These are phyloP conservation scores for Pentalonia nigronervosa DNA, from an alignment of 1,140 invertebrate genomes.

Conservation along the genomic window DNA sequence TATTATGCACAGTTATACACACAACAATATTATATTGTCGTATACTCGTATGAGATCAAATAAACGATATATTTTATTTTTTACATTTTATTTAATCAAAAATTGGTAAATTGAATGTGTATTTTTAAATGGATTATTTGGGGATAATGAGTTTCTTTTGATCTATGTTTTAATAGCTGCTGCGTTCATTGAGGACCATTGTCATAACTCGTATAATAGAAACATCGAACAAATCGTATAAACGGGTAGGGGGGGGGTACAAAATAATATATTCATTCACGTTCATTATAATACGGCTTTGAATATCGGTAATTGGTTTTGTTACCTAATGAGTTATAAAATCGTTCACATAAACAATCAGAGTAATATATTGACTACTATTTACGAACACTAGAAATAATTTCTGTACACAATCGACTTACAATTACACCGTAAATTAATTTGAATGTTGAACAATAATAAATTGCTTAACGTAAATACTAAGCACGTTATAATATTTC, in stretches of 20 bases:
- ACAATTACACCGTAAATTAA: not conserved
- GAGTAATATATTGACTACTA: not conserved
- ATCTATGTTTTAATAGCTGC: not conserved
- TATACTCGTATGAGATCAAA: not conserved
- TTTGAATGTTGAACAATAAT: not conserved
- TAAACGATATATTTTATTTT: not conserved
- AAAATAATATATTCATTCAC: not conserved
- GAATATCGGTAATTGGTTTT: not conserved
- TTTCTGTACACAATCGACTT: not conserved
- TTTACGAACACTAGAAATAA: not conserved
- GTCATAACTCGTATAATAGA: not conserved
- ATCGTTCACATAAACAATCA: not conserved
- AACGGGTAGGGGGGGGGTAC: not conserved
- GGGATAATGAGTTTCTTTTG: not conserved
- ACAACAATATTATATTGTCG: too few species aligned
- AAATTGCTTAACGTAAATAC: not conserved
- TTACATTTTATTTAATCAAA: not conserved
- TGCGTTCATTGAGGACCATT: not conserved
- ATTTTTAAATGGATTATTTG: not conserved
- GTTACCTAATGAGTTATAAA: not conserved
- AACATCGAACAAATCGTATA: not conserved
- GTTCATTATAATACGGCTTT: not conserved
- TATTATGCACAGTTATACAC: too few species aligned
- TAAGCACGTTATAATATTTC: not conserved
- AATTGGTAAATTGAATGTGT: not conserved